Evolutionary conservation across 2,113 vertebrate species (phyloP), one percentile per base, ranked within the genome.

Genomic region (Sprattus sprattus): DNA sequence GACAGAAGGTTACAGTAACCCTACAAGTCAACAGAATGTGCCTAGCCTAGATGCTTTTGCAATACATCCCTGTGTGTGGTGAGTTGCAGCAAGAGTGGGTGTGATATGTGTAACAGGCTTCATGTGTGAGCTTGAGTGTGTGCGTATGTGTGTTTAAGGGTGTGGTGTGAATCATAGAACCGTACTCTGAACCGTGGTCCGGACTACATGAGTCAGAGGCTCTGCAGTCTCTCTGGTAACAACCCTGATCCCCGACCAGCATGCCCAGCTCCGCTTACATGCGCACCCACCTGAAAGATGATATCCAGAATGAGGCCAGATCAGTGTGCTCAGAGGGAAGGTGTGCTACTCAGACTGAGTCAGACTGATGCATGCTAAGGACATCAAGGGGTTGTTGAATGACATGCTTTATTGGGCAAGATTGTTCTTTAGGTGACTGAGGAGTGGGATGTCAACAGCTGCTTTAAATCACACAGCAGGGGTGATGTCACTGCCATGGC

Each of bases 371-470:
- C 64, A 28, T 85, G 45, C 75, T 75, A 39, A 75, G 57, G 22
- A n/a, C 45, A 22, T 64, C 28, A 80, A 75, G 81, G 45, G 57
- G 67, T 84, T 86, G 82, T 75, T 86, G 81, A 64, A 81, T 75
- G 18, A 25, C 64, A 60, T 82, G 81, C 47, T 78, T 78, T 78
- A 78, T 15, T 78, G 71, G 71, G 32, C 28, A 16, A 78, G 0
- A 4, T 78, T 32, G 25, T 13, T 39, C 28, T 28, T 7, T 67
- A 71, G 64, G 13, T 78, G 71, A 78, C 71, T 78, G 71, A 78
- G 44, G 71, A 78, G 9, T 78, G 71, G 71, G 71, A 78, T 28
- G 32, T 32, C 71, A 78, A 78, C 71, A 78, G 71, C 71, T 78
- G 71, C 28, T 60, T 60, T 60, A 60, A 60, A 60, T 60, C 54